Percentiles rank a stretch among this genome's conserved stretches.
Conservation (phyloP, 2,888 invertebrate species). For the Tholera decimalis region DNA sequence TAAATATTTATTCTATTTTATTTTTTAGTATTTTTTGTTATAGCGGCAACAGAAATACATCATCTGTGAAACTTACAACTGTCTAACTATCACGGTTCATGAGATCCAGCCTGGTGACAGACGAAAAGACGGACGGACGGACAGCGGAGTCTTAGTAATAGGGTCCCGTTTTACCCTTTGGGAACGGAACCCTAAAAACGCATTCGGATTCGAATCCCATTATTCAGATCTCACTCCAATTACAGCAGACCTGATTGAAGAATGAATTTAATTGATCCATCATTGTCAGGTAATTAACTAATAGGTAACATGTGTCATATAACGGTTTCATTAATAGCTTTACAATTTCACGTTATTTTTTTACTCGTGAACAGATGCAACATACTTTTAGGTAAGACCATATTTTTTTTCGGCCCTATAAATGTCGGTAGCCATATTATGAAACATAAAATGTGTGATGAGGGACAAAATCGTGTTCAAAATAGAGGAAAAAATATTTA, state of each 20-base stretch:
- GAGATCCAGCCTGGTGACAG: too few relatives aligned
- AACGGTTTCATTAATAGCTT: constrained; percentile 14
- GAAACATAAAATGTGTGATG: constrained; percentile 56
- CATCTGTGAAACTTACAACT: too few relatives aligned
- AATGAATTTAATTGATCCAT: constrained; percentile 24
- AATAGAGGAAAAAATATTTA: constrained; percentile 54
- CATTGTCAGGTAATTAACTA: constrained; percentile 10
- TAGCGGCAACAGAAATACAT: too few relatives aligned
- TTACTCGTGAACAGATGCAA: constrained; percentile 14
- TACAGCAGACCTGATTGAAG: not conserved
- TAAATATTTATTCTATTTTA: too few relatives aligned
- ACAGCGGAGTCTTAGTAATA: too few relatives aligned
- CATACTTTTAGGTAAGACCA: constrained; percentile 16
- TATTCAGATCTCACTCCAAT: constrained; percentile 25
- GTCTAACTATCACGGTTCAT: too few relatives aligned
- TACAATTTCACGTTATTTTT: not conserved
- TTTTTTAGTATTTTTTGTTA: too few relatives aligned
- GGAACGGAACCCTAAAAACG: too few relatives aligned
- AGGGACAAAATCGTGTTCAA: constrained; percentile 55
- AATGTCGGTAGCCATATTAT: constrained; percentile 51
- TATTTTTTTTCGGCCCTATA: constrained; percentile 52
- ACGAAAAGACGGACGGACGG: too few relatives aligned
- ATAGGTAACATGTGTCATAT: not conserved
- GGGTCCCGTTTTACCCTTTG: too few relatives aligned
- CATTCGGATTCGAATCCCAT: constrained; percentile 30